These are phyloP conservation scores for Drosophila bipectinata DNA, from an alignment of 1,140 invertebrate genomes.

Conservation along the genomic window DNA sequence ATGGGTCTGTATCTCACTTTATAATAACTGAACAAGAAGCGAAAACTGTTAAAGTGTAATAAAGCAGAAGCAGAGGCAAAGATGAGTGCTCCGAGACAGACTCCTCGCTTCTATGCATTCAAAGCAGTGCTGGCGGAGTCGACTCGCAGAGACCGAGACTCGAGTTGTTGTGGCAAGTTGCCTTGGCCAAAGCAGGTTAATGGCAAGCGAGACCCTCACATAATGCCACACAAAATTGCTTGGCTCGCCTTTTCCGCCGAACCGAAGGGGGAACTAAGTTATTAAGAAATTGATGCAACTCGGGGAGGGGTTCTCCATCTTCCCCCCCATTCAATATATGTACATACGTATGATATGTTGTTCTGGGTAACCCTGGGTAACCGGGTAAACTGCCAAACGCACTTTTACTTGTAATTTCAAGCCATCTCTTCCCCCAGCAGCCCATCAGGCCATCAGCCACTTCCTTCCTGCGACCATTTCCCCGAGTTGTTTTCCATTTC, in stretches of 20 bases:
- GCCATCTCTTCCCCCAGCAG: constrained; percentile 18
- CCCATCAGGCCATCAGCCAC: constrained; percentile 38
- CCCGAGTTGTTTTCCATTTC: constrained; percentile 50
- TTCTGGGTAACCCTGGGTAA: constrained; percentile 49
- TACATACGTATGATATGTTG: constrained; percentile 10
- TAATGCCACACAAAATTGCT: constrained; percentile 77
- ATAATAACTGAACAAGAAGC: constrained; percentile 41
- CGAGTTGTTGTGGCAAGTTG: constrained; percentile 10
- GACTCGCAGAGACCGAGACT: background rate
- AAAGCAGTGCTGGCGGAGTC: constrained; percentile 36
- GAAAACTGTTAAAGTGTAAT: constrained; percentile 62
- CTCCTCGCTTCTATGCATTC: constrained; percentile 36
- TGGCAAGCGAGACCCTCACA: constrained; percentile 77
- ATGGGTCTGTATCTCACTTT: constrained; percentile 13
- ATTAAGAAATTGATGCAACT: constrained; percentile 78
- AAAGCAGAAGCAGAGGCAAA: constrained; percentile 24
- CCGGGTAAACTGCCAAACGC: constrained; percentile 70
- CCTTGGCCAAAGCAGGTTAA: constrained; percentile 64
- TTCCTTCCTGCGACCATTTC: constrained; percentile 72
- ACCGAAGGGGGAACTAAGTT: constrained; percentile 56
- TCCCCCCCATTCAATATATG: constrained; percentile 3
- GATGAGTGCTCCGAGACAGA: background rate
- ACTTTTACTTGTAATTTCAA: constrained; percentile 68
- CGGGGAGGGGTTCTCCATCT: background rate
- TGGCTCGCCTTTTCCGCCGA: constrained; percentile 39